phyloP scores from a whole-genome alignment of 2,888 invertebrate genomes.

The Allygus modestus region DNA sequence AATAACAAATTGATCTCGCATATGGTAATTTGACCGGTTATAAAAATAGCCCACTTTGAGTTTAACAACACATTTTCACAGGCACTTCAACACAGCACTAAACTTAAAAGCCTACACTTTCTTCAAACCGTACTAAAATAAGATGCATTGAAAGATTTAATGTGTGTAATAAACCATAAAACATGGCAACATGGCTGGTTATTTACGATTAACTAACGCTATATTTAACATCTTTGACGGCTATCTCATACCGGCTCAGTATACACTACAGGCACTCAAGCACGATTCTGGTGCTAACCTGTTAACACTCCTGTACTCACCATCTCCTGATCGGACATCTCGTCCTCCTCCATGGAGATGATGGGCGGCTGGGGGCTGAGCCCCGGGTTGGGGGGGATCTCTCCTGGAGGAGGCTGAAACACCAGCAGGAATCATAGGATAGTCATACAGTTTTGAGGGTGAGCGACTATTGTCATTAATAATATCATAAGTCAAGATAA shows the following conservation, averaged over 20 bases:
- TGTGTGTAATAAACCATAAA: conserved; percentile 19
- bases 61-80: background rate
- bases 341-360: conserved; percentile 97
- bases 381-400: conserved; percentile 74
- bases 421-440: background rate
- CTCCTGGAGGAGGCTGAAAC: conserved; percentile 62
- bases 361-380: conserved; percentile 84
- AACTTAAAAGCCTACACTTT: conserved; percentile 19
- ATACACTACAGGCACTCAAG: too few relatives aligned
- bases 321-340: conserved; percentile 91
- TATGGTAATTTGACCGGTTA: too few relatives aligned
- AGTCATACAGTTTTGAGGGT: too few relatives aligned
- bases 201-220: background rate
- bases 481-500: too few relatives aligned
- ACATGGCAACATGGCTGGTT: background rate
- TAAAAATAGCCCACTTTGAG: too few relatives aligned
- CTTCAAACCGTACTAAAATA: background rate
- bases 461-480: too few relatives aligned
- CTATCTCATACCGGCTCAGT: background rate
- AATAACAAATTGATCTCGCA: too few relatives aligned
- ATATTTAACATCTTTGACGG: conserved; percentile 1
- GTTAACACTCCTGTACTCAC: conserved; percentile 72
- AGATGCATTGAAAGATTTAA: background rate
- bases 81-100: background rate
- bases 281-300: too few relatives aligned